A percentile compares a stretch with the other conserved stretches of the same genome.
phyloP scores from a whole-genome alignment of 2,888 invertebrate species.

The Rhorus exstirpatorius region DNA sequence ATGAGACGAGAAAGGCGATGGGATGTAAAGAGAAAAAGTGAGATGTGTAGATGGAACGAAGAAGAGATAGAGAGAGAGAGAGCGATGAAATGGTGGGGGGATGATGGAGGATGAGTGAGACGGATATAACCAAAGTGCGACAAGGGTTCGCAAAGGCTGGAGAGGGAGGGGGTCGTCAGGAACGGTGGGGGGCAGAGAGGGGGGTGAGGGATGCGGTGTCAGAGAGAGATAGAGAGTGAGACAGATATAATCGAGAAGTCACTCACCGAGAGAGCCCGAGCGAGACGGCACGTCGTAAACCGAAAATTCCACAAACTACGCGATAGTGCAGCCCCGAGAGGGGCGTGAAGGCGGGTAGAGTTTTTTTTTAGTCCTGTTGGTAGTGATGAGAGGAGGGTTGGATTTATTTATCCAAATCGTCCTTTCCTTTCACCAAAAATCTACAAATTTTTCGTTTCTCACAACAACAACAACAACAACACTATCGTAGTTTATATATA shows the following conservation, averaged over 20 bases:
- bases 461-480: conserved; percentile 14
- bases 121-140: conserved; percentile 59
- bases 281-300: conserved; percentile 70
- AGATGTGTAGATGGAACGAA: too few species aligned
- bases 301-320: conserved; percentile 72
- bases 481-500: too few species aligned
- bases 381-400: conserved; percentile 23
- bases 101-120: conserved; percentile 54
- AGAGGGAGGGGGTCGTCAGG: conserved; percentile 38
- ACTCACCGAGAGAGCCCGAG: conserved; percentile 71
- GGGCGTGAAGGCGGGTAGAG: background rate
- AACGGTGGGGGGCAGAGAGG: conserved; percentile 39
- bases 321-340: conserved; percentile 32
- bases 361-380: background rate
- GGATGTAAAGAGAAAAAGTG: conserved; percentile 36
- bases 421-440: conserved; percentile 6
- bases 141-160: conserved; percentile 49
- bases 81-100: conserved; percentile 62
- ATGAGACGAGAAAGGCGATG: conserved; percentile 49
- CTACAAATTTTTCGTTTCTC: conserved; percentile 11
- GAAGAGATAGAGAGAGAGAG: conserved; percentile 43
- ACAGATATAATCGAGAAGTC: conserved; percentile 67
- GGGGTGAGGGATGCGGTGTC: conserved; percentile 42
- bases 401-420: conserved; percentile 31
- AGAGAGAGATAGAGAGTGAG: conserved; percentile 64